Base-by-base conservation (phyloP, 2,888 invertebrate genomes). In the Acronicta leporina region DNA sequence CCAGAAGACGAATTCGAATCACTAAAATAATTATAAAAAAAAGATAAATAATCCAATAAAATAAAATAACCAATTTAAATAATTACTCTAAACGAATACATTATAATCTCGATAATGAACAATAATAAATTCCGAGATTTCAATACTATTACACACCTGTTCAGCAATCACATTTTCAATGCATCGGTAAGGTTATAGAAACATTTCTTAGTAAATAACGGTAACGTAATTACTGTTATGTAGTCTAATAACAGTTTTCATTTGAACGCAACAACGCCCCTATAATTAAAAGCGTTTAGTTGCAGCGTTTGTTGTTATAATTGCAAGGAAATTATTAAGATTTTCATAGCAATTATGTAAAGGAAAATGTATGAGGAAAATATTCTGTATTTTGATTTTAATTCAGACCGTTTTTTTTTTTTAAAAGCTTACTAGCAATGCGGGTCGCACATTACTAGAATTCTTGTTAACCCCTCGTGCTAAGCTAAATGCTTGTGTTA, bases 201-300 rank as follows among this genome's bases (percentile, higher is more conserved):
- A 25, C 38, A 11, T 40, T 44, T 72, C n/a, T 44, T 33, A 10
- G 68, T n/a, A 40, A 67, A 52, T 60, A 73, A 48, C 42, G 41
- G 51, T 42, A 2, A 14, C 8, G 14, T 45, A 66, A 66, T 51
- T 13, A 20, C 20, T 20, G 20, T 45, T 68, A 73, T 68, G 51
- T 45, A 13, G 5, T 20, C 3, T 67, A 75, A 75, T 75, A 38
- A 50, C 62, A 25, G 73, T 58, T 63, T 68, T 61, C 55, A 52
- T 58, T 33, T 13, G 27, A 56, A 30, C 5, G 41, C 27, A 11
- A 45, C 13, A n/a, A 64, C 48, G 20, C 51, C 20, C 42, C 41
- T 44, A 46, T 50, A 50, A 56, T 50, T 54, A 16, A 2, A 33
- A 20, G 15, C 20, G 16, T 63, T 5, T 50, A 10, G 15, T 30